These are phyloP conservation scores for Marmota flaviventris DNA, from an alignment of 2,113 vertebrate genomes.

Conservation along the genomic window DNA sequence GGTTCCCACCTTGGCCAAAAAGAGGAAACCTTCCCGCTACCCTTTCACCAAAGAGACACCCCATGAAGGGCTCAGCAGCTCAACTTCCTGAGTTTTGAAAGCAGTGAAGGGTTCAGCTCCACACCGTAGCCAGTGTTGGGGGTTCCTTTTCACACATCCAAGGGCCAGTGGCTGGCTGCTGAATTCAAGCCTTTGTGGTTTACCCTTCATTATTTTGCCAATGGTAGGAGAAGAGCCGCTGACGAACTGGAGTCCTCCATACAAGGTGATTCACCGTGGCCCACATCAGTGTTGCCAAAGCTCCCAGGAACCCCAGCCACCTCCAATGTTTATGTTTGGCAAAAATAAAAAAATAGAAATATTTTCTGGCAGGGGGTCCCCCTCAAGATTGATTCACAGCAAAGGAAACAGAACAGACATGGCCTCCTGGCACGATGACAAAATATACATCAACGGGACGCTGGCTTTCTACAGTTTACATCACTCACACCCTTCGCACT, in stretches of 20 bases:
- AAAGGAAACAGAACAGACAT: conserved; percentile 70
- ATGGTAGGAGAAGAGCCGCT: neutral
- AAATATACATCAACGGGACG: conserved; percentile 85
- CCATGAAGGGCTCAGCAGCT: no score
- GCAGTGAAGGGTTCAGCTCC: rapidly evolving
- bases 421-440: conserved; percentile 86
- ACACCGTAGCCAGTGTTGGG: rapidly evolving
- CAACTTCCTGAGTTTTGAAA: neutral
- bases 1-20: neutral
- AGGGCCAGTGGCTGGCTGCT: neutral
- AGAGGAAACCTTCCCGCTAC: neutral
- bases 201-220: no score
- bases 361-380: conserved; percentile 76
- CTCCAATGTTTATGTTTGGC: neutral
- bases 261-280: rapidly evolving
- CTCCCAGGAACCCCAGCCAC: neutral
- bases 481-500: conserved; percentile 83
- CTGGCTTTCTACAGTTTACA: conserved; percentile 79
- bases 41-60: neutral
- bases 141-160: rapidly evolving
- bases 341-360: neutral
- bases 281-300: neutral
- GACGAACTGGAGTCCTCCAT: rapidly evolving
- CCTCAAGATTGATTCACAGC: conserved; percentile 75
- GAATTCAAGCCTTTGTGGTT: neutral